These are phyloP conservation scores for Eciton burchellii DNA, from an alignment of 1,140 invertebrate species.

Conservation along the genomic window DNA sequence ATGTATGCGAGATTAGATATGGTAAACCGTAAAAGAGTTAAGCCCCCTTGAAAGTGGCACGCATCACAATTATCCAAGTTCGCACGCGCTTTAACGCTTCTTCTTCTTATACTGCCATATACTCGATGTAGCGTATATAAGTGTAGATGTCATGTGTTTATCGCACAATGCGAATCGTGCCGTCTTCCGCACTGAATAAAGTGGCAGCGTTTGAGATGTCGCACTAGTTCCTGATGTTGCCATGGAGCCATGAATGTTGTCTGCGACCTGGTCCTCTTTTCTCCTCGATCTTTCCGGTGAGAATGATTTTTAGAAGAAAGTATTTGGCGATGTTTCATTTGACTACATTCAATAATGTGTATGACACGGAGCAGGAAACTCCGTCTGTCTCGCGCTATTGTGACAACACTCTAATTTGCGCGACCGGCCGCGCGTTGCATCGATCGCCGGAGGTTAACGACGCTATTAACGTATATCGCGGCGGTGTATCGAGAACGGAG, in stretches of 20 bases:
- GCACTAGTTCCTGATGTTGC: no score
- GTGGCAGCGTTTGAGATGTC: no score
- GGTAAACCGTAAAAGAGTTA: constrained; percentile 50
- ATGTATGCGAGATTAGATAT: constrained; percentile 46
- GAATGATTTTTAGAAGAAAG: not conserved
- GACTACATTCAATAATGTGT: no score
- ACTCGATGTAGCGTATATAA: no score
- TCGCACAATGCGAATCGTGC: no score
- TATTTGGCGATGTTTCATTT: not conserved
- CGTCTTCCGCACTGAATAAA: no score
- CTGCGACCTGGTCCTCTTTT: no score
- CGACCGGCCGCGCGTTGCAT: not conserved
- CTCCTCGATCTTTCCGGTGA: no score
- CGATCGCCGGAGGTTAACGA: not conserved
- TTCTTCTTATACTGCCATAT: no score
- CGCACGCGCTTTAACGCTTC: constrained; percentile 62
- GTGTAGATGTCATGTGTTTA: no score
- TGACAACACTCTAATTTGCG: not conserved
- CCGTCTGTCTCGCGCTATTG: not conserved
- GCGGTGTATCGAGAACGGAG: not conserved
- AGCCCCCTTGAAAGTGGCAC: constrained; percentile 47
- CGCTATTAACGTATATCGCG: not conserved
- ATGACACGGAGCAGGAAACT: not conserved
- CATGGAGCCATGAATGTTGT: no score
- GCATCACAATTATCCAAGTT: constrained; percentile 50